Conservation (phyloP, 2,113 vertebrate species). For the Xenopus tropicalis region DNA sequence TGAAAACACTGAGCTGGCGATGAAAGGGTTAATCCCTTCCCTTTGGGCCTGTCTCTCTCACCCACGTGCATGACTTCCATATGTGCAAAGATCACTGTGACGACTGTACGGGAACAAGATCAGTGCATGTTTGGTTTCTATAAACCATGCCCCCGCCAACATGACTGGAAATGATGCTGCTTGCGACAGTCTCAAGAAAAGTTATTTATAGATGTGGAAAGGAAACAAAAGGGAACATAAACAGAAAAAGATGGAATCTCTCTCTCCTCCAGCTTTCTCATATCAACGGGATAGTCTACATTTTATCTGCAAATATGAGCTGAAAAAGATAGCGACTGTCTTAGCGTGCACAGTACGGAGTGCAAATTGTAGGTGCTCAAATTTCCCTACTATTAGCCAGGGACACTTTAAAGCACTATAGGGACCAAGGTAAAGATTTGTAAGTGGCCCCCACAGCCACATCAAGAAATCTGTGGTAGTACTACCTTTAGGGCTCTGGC, state of each 20-base stretch:
- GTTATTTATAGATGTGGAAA: conserved; percentile 18
- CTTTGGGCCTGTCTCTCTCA: not conserved
- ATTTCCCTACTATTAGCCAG: too few relatives aligned
- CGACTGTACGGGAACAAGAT: conserved; percentile 9
- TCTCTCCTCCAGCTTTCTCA: not conserved
- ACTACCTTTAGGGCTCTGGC: too few relatives aligned
- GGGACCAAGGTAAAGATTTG: too few relatives aligned
- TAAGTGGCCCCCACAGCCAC: too few relatives aligned
- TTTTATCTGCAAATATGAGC: not conserved
- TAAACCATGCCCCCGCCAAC: conserved; percentile 8
- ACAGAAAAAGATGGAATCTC: conserved; percentile 9
- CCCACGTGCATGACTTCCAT: not conserved
- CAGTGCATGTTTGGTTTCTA: conserved; percentile 15
- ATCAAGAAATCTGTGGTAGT: too few relatives aligned
- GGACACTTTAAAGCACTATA: too few relatives aligned
- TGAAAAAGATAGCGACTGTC: too few relatives aligned
- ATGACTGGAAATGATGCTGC: conserved; percentile 14
- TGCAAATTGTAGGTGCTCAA: too few relatives aligned
- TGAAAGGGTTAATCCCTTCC: too few relatives aligned
- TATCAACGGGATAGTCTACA: not conserved
- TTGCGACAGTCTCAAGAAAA: conserved; percentile 8
- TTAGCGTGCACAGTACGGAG: too few relatives aligned
- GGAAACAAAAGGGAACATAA: not conserved
- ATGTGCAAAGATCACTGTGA: conserved; percentile 5
- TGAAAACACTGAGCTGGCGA: too few relatives aligned